Evolutionary conservation across 1,140 invertebrate genomes (phyloP).

Genomic region (Holcopasites calliopsidis): DNA sequence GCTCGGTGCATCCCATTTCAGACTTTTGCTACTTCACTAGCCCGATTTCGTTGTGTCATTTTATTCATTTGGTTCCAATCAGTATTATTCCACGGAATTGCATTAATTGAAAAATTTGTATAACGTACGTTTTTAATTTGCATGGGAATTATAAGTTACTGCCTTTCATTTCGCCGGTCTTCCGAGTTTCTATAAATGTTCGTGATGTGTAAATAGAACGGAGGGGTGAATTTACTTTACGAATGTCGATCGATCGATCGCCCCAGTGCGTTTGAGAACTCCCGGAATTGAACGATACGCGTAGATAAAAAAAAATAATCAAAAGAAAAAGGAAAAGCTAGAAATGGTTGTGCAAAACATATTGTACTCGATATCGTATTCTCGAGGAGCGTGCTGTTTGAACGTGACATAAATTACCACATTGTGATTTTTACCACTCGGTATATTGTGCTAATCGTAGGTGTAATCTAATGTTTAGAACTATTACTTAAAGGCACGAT

Average conservation of each 20-base stretch:
- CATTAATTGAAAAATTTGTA: background rate
- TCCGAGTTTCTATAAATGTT: slow-evolving; percentile 28
- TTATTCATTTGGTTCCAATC: background rate
- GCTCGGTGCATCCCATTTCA: slow-evolving; percentile 35
- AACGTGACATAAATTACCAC: slow-evolving; percentile 48
- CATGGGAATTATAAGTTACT: background rate
- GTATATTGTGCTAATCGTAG: slow-evolving; percentile 52
- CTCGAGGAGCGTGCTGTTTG: slow-evolving; percentile 37
- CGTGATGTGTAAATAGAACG: slow-evolving; percentile 21
- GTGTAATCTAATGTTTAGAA: slow-evolving; percentile 43
- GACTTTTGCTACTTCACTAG: slow-evolving; percentile 41
- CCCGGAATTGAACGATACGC: background rate
- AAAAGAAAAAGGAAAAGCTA: too few relatives aligned
- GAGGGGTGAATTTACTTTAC: slow-evolving; percentile 10
- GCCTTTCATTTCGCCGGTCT: slow-evolving; percentile 18
- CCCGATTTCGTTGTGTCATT: background rate
- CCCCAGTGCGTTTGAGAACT: background rate
- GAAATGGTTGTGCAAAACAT: slow-evolving; percentile 37
- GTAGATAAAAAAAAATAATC: slow-evolving; percentile 21
- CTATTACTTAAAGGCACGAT: slow-evolving; percentile 39
- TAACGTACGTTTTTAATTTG: background rate
- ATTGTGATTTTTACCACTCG: slow-evolving; percentile 52
- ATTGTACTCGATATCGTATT: slow-evolving; percentile 24
- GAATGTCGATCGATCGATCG: background rate
- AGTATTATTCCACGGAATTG: background rate